Evolutionary conservation across 1,140 invertebrate species (phyloP), one percentile per base, ranked within the genome.

Genomic region (Caenorhabditis tropicalis): DNA sequence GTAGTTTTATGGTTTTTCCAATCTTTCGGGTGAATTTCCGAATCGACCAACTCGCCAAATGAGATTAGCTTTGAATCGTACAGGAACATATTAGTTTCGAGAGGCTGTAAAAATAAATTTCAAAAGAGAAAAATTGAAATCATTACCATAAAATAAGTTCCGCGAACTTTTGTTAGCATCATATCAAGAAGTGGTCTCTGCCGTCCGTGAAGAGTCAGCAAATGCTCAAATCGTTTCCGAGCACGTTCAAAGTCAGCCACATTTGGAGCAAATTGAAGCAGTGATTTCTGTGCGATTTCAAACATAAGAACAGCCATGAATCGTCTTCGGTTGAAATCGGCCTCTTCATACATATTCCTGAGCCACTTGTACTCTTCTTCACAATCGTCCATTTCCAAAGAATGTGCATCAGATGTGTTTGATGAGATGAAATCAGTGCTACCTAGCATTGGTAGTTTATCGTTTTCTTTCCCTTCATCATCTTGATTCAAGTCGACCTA

Each of bases 111-210:
- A 24, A 19, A 56, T 21, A 3, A 2, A 2, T 27, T 10, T 27
- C 12, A 10, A 19, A 19, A 15, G 15, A 51, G 48, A 19, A 19
- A 51, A 6, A 15, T 5, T n/a, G 48, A 19, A n/a, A 51, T 19
- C 31, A 33, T 19, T 43, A 74, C 65, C 65, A 74, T 74, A n/a
- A 43, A 43, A 31, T 46, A 74, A 43, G 65, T 74, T 74, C 65
- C 65, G 4, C 65, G 65, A 43, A 74, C 65, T 74, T 74, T 74
- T 0, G 65, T 74, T 5, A 74, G 1, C 65, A 74, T 74, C 65
- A 74, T 74, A 15, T 74, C 65, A 46, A 74, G 65, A 12, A 74
- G n/a, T 10, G 65, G 65, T 43, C 65, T 39, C 36, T 74, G 36
- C 15, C 16, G 43, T 46, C 19, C 65, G n/a, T 74, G 65, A 24